Conservation (phyloP, 2,888 invertebrate genomes). For the Protodeltote pygarga region DNA sequence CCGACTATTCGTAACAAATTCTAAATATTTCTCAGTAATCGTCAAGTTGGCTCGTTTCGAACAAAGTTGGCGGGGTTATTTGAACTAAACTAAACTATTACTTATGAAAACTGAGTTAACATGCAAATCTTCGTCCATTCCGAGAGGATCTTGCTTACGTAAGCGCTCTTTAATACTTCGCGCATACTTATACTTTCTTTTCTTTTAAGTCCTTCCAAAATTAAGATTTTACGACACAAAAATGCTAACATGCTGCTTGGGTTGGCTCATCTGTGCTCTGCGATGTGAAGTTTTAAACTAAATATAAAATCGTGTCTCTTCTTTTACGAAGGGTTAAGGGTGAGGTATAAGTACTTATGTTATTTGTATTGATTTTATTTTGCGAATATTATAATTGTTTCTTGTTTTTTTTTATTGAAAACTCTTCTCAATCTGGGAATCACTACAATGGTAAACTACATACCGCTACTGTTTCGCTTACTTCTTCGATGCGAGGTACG, state of each 20-base stretch:
- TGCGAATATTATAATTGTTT: too few relatives aligned
- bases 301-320: too few relatives aligned
- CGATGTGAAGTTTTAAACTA: too few relatives aligned
- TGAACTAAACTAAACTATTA: constrained; percentile 76
- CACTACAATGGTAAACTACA: too few relatives aligned
- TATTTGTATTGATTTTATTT: too few relatives aligned
- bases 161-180: constrained; percentile 65
- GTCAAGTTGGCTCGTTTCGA: constrained; percentile 69
- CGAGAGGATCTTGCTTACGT: constrained; percentile 63
- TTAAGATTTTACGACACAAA: constrained; percentile 52
- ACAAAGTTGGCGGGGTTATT: constrained; percentile 71
- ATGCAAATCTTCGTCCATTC: constrained; percentile 80
- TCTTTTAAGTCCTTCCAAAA: constrained; percentile 52
- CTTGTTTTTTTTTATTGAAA: too few relatives aligned
- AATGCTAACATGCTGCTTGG: constrained; percentile 34
- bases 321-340: too few relatives aligned
- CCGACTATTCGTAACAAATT: constrained; percentile 68
- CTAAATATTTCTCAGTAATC: constrained; percentile 71
- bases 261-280: constrained; percentile 14
- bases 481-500: too few relatives aligned
- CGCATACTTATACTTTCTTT: constrained; percentile 57
- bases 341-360: too few relatives aligned
- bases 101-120: constrained; percentile 81
- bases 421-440: too few relatives aligned
- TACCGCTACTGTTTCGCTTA: too few relatives aligned